These are phyloP conservation scores for Pasiphila rectangulata DNA, from an alignment of 2,888 invertebrate genomes.

Conservation along the genomic window DNA sequence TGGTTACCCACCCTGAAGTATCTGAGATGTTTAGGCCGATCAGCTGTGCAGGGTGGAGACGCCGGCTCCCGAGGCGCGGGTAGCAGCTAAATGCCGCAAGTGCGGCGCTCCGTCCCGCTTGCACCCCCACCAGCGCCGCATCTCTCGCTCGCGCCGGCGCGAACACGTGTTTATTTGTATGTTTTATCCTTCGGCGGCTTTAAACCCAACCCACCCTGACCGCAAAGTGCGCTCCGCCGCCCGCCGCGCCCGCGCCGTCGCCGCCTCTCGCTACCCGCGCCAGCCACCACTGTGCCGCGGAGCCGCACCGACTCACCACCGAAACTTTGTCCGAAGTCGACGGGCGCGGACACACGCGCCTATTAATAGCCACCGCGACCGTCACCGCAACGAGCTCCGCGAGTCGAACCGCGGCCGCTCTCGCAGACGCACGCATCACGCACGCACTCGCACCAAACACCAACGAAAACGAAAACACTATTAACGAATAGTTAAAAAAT, in stretches of 20 bases:
- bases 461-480: conserved; percentile 37
- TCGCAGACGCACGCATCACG: conserved; percentile 56
- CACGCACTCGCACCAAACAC: conserved; percentile 34
- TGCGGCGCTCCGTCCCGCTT: conserved; percentile 66
- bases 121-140: conserved; percentile 56
- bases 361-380: conserved; percentile 75
- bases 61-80: conserved; percentile 49
- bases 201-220: conserved; percentile 85
- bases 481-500: conserved; percentile 40
- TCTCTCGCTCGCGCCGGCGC: conserved; percentile 82
- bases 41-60: conserved; percentile 29
- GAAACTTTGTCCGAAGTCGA: conserved; percentile 80
- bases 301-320: conserved; percentile 71
- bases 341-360: conserved; percentile 77
- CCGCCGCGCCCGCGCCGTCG: conserved; percentile 80
- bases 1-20: background rate
- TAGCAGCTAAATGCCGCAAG: conserved; percentile 79
- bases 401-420: conserved; percentile 55
- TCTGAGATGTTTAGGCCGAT: background rate
- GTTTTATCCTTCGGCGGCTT: conserved; percentile 84
- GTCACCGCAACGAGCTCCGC: conserved; percentile 46
- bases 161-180: conserved; percentile 83
- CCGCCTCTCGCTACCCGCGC: conserved; percentile 73
- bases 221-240: conserved; percentile 83
- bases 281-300: conserved; percentile 60